Base-by-base conservation (phyloP, 2,113 vertebrate species). In the Dendropsophus ebraccatus region DNA sequence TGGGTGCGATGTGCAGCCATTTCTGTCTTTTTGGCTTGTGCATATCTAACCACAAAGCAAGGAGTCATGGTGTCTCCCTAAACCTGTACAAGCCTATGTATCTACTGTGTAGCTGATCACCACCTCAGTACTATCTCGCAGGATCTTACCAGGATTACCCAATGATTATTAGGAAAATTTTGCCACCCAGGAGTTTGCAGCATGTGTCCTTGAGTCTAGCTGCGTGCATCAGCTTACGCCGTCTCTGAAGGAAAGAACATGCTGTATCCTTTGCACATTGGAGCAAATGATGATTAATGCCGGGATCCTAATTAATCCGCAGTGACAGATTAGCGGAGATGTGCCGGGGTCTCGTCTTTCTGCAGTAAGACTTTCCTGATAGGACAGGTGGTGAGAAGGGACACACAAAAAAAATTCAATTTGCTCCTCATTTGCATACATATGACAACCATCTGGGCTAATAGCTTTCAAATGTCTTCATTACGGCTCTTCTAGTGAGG, bases 361-460 rank as follows among this genome's bases (percentile, higher is more conserved):
- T 92, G 90, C 91, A 89, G 91, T 41, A 92, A 94, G 93, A 89
- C 90, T 78, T 92, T 77, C 92, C 90, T 92, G 95, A 94, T 95
- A 94, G 96, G 96, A 96, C 97, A 97, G 97, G 96, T 98, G 97
- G 96, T 90, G 95, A 94, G 95, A 97, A 94, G 95, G 95, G 94
- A 94, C 95, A 94, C 91, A 62, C n/a, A 84, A 83, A 85, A 91
- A 92, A 94, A 52, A 96, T 97, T 97, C 95, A 96, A 95, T 97
- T 96, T 96, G 94, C 94, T 96, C 93, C 95, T 96, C 92, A 99
- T 99, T 97, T 99, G 95, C 97, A 99, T 99, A 97, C 96, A 98
- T 97, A 97, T 97, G 96, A 99, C 96, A 97, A 94, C 97, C 97
- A 99, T 99, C 97, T 99, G 97, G 94, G 96, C 96, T 97, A 97